A percentile compares a stretch with the other conserved stretches of the same genome.
Evolutionary conservation across 2,888 invertebrate genomes (phyloP).

Genomic region (Ceraclea dissimilis): DNA sequence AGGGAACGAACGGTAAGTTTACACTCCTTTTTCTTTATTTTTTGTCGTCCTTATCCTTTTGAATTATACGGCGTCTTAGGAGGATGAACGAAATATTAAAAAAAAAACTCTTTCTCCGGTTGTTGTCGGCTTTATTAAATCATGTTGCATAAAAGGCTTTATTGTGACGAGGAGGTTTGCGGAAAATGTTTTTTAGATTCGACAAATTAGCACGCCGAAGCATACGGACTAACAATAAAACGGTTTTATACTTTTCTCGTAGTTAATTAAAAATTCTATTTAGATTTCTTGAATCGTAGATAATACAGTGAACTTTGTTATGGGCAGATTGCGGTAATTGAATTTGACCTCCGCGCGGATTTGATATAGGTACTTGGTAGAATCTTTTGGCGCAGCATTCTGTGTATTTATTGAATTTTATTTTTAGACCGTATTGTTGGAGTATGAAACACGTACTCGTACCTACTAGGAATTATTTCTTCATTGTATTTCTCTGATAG

Average conservation of each 20-base stretch:
- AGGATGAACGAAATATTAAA: not conserved
- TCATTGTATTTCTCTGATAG: too few relatives aligned
- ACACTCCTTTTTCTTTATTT: not conserved
- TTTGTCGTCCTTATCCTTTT: not conserved
- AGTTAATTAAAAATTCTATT: not conserved
- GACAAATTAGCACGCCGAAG: not conserved
- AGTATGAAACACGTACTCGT: too few relatives aligned
- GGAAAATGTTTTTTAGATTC: not conserved
- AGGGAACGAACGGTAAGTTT: not conserved
- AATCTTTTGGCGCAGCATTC: too few relatives aligned
- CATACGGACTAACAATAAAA: not conserved
- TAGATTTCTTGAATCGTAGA: not conserved
- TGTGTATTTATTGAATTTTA: too few relatives aligned
- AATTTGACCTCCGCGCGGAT: too few relatives aligned
- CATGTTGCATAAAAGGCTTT: not conserved
- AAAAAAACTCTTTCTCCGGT: not conserved
- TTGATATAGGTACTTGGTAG: too few relatives aligned
- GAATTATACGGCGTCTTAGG: not conserved
- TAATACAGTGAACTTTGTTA: not conserved
- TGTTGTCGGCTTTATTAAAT: not conserved
- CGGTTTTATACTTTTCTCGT: not conserved
- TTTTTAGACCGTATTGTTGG: too few relatives aligned
- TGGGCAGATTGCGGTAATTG: not conserved
- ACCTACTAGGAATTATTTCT: too few relatives aligned
- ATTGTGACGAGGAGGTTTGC: not conserved